Conservation (phyloP, 2,797 vertebrate species). For the Fratercula arctica region DNA sequence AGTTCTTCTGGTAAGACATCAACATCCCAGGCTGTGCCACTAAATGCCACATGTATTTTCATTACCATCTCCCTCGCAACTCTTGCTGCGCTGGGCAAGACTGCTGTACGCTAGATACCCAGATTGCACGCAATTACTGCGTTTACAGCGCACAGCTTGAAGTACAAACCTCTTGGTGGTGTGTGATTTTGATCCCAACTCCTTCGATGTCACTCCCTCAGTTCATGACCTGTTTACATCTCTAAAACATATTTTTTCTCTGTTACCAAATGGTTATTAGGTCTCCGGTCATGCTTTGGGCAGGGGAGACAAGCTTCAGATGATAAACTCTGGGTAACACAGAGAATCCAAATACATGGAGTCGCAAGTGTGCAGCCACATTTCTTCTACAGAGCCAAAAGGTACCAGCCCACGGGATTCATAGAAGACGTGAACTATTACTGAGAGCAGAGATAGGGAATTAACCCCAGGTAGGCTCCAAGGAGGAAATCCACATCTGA, state of each 20-base stretch:
- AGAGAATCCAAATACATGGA: rapidly evolving
- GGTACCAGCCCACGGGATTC: rapidly evolving
- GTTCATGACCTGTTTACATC: neutral
- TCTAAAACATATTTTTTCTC: neutral
- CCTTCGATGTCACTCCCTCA: neutral
- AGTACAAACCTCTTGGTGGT: neutral
- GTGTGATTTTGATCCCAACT: neutral
- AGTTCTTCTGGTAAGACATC: neutral
- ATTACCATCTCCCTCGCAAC: neutral
- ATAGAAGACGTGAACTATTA: rapidly evolving
- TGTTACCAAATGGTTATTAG: neutral
- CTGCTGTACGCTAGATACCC: neutral
- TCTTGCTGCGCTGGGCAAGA: neutral
- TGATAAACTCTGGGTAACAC: neutral
- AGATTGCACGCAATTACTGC: rapidly evolving
- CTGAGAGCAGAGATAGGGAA: neutral
- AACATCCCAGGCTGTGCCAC: rapidly evolving
- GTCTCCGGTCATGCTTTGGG: neutral
- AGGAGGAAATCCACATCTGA: neutral
- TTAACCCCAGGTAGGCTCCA: neutral
- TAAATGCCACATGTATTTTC: rapidly evolving
- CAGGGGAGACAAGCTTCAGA: neutral
- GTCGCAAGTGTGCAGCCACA: neutral
- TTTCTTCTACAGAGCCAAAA: neutral
- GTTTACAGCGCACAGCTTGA: rapidly evolving